Evolutionary conservation across 2,888 invertebrate genomes (phyloP), one percentile per base, ranked within the genome.

Genomic region (Epinotia nisella): DNA sequence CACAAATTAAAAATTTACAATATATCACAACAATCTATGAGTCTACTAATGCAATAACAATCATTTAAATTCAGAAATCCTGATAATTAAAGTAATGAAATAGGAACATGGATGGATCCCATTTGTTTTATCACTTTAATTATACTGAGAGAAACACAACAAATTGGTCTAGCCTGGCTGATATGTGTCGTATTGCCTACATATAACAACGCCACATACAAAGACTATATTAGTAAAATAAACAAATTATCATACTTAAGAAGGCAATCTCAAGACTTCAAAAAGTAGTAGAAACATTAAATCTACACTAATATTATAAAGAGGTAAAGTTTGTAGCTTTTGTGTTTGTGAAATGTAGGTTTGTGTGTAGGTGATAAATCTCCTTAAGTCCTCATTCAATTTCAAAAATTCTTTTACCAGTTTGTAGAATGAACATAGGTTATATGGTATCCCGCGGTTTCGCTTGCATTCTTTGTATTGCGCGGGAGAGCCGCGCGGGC

Each of bases 181-280:
- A 82, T 83, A 83, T 84, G 82, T 81, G 78, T 71, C 69, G 41
- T 76, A 76, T 58, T 62, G 61, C 29, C 51, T 56, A 62, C 56
- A 56, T 24, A 29, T 7, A 51, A 55, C 21, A 55, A 66, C 39
- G 39, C 65, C 65, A 55, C 15, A 53, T 65, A 65, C n/a, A 56
- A 66, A 51, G 56, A 21, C 61, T 41, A 56, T 39, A n/a, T 66
- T 55, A 66, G 56, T 56, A 56, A 56, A 21, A 55, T 66, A 56
- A 41, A 41, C 39, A 55, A 55, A 10, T 56, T 21, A 24, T 13
- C 3, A 65, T 9, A 55, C 39, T 39, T 19, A 41, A 66, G 55
- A 66, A 66, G 66, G 66, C 41, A 66, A 56, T 66, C 66, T n/a
- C 11, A 55, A 55, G n/a, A 24, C 35, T 24, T 24, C 51, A 17